These are phyloP conservation scores for Cataglyphis livida DNA, from an alignment of 2,888 invertebrate genomes.

Conservation along the genomic window DNA sequence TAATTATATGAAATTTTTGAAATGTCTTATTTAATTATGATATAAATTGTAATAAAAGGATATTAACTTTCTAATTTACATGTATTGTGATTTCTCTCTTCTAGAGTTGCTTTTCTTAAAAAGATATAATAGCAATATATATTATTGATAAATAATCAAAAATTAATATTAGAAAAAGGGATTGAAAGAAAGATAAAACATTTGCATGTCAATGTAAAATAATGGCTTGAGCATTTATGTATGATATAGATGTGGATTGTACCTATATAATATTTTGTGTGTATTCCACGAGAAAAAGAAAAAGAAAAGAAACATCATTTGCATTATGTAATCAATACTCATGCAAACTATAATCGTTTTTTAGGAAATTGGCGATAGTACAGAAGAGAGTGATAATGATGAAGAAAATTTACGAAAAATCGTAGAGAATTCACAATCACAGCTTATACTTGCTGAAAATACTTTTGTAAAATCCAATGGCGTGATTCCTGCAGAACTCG, in stretches of 20 bases:
- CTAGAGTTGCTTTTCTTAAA: background rate
- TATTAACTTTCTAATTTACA: background rate
- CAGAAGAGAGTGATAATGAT: constrained; percentile 89
- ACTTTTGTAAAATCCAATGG: constrained; percentile 85
- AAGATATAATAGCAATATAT: background rate
- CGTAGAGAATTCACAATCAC: constrained; percentile 88
- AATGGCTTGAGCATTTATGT: background rate
- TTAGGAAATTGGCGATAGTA: constrained; percentile 78
- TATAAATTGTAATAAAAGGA: background rate
- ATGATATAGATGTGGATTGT: background rate
- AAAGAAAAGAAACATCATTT: background rate
- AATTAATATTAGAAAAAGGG: background rate
- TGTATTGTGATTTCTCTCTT: background rate
- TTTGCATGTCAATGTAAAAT: background rate
- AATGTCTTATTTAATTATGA: background rate
- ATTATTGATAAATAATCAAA: constrained; percentile 3
- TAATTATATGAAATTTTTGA: constrained; percentile 12
- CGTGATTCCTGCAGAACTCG: constrained; percentile 78
- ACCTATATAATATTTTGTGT: background rate
- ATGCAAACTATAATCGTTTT: constrained; percentile 51
- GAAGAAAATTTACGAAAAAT: constrained; percentile 89
- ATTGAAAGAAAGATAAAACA: background rate
- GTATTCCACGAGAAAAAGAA: background rate
- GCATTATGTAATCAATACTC: background rate
- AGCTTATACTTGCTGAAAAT: constrained; percentile 88